These are phyloP conservation scores for Thomomys bottae DNA, from an alignment of 2,113 vertebrate genomes.

Conservation along the genomic window DNA sequence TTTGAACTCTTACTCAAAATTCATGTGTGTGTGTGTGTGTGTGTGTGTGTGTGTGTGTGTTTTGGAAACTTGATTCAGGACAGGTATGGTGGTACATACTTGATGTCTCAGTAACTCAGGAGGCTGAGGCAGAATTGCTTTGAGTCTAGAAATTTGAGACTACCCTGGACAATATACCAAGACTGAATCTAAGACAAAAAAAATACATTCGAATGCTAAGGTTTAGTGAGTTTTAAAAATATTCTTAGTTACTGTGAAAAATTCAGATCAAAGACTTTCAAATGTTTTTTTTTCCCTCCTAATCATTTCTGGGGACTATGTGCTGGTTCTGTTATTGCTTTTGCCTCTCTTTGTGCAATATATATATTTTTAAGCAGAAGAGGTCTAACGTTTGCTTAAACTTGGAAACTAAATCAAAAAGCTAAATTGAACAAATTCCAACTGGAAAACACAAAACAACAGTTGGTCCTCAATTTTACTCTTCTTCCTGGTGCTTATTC, in stretches of 20 bases:
- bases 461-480: conserved; percentile 7
- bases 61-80: not conserved
- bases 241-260: not conserved
- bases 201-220: conserved; percentile 5
- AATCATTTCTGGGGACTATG: not conserved
- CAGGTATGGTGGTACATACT: too few species aligned
- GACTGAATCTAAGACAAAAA: not conserved
- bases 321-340: not conserved
- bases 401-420: conserved; percentile 38
- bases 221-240: not conserved
- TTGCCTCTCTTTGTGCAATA: not conserved
- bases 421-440: not conserved
- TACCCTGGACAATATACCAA: not conserved
- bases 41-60: too few species aligned
- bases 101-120: not conserved
- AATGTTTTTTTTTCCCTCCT: not conserved
- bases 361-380: not conserved
- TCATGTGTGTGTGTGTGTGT: not conserved
- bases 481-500: not conserved
- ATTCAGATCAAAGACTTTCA: conserved; percentile 17
- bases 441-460: conserved; percentile 35
- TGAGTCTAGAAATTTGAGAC: not conserved
- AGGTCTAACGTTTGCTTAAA: conserved; percentile 38
- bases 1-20: conserved; percentile 1
- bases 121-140: not conserved